phyloP scores from a whole-genome alignment of 1,140 invertebrate species.

The Leptopilina boulardi region DNA sequence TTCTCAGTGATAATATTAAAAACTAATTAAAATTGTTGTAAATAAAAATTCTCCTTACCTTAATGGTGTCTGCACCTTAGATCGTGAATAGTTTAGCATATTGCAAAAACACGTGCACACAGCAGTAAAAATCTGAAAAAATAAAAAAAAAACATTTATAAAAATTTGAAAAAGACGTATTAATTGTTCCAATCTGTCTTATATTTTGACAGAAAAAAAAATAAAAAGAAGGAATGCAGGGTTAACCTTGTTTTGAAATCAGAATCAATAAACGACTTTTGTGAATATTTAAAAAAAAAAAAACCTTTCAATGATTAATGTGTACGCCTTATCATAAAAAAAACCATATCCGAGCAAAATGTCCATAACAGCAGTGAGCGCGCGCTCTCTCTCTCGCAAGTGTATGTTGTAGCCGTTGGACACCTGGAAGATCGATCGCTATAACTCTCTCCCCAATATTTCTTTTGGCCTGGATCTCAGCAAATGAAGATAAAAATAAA shows the following conservation, averaged over 20 bases:
- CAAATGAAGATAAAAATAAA: constrained; percentile 1
- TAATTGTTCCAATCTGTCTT: not conserved
- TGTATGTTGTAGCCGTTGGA: constrained; percentile 5
- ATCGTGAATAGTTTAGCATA: no score
- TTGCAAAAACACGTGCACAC: no score
- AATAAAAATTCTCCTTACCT: no score
- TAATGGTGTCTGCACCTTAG: no score
- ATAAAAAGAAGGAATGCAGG: no score
- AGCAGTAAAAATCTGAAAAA: no score
- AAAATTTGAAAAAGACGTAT: not conserved
- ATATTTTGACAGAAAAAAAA: not conserved
- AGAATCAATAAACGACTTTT: constrained; percentile 3
- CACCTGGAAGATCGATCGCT: constrained; percentile 4
- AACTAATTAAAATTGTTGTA: no score
- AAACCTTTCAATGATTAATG: constrained; percentile 8
- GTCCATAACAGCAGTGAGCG: not conserved
- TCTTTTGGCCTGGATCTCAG: not conserved
- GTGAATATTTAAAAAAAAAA: constrained; percentile 17
- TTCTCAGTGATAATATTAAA: no score
- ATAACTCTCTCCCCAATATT: constrained; percentile 19
- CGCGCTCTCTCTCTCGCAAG: no score
- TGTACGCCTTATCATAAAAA: constrained; percentile 11
- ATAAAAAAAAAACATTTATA: not conserved
- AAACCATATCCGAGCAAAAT: not conserved
- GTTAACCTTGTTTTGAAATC: not conserved